Evolutionary conservation across 2,113 vertebrate genomes (phyloP), one percentile per base, ranked within the genome.

Genomic region (Pseudorasbora parva): DNA sequence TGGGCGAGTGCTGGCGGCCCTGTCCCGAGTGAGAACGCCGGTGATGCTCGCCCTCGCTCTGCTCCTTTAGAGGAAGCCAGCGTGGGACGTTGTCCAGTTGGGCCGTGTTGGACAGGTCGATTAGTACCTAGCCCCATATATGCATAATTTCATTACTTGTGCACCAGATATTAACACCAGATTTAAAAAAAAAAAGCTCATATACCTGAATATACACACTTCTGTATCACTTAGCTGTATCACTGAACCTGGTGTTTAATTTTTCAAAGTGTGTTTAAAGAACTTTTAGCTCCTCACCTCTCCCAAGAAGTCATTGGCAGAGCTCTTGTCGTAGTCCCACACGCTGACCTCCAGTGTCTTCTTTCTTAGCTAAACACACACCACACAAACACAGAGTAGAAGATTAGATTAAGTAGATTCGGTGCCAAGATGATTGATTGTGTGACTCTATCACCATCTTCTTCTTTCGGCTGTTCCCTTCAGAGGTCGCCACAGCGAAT

Each of bases 331-430:
- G 60, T 99, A 99, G 93, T 99, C 98, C 98, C 98, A 99, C 86
- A 99, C 97, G 86, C 96, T 98, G 86, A 99, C 97, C 88, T 99
- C 98, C 89, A 99, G 91, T 15, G 97, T 99, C 93, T 99, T 99
- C 94, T 99, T 99, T 93, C 96, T 97, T 87, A 99, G 93, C 98
- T 99, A 85, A 62, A 89, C 91, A 92, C 83, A 84, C 91, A 87
- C 3, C 78, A 85, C 78, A 85, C 27, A 66, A 47, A 75, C 60
- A 81, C 33, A 82, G 14, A 60, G 71, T 7, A 10, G 51, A 54
- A 54, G 51, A 54, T 54, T 54, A 54, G 51, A 54, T 54, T 54
- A 17, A 19, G 17, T 6, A 8, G 17, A 54, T 51, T 74, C 45
- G 19, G 25, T 10, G 45, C 23, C 68, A 71, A 71, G 64, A 68